Evolutionary conservation across 1,140 invertebrate species (phyloP), one percentile per base, ranked within the genome.

Genomic region (Pteromalus puparum): DNA sequence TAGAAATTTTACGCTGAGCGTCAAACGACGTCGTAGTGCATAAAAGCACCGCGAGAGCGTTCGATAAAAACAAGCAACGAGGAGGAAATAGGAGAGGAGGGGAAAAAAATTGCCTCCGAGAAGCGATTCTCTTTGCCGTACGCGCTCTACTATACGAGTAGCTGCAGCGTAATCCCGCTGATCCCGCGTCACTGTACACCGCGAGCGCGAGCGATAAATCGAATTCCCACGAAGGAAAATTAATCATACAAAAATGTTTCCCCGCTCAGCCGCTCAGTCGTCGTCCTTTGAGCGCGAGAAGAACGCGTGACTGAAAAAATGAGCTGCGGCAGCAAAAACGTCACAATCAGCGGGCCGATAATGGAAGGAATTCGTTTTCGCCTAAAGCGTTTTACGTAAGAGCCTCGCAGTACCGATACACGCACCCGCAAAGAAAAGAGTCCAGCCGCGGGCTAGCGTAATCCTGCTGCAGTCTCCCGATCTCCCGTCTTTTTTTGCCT

Each of bases 381-480:
- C 68, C 21, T 0, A 34, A 34, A 34, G 30, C 34, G 34, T 4
- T 80, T 42, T 68, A 68, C 34, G n/a, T 38, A 42, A 79, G 61
- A 10, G 1, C 48, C 48, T 18, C 48, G 5, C 48, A 21, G 18
- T 53, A 53, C 48, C 30, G 6, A 5, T 5, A 34, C 30, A 34
- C 30, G 15, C 48, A 53, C 18, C 48, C 18, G 48, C 15, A 34
- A 34, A 67, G 53, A 10, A 13, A 18, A 79, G 15, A 84, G 75
- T 79, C 75, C 61, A 82, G 82, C 84, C 83, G 86, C 67, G 82
- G 84, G 86, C 65, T 86, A 87, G 78, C 77, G 79, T 87, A 86
- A 87, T 82, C 83, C 82, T 67, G 10, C 12, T 3, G 30, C 34
- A 5, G 26, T 34, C n/a, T 48, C 48, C 34, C 34, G 24, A n/a